phyloP scores from a whole-genome alignment of 2,888 invertebrate species.

The Limnephilus marmoratus region DNA sequence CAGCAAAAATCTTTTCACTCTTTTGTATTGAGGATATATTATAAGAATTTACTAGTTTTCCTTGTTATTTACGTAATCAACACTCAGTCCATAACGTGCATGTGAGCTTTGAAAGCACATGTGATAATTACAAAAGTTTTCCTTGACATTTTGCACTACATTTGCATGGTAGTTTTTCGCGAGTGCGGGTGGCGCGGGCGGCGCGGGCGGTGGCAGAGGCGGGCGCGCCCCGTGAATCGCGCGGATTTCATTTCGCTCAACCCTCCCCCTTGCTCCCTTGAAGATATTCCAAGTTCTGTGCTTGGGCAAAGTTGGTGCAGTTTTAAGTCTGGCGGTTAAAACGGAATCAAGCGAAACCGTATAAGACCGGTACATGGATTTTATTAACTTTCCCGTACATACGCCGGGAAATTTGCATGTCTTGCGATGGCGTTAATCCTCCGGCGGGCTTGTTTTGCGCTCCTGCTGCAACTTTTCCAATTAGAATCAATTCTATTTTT shows the following conservation, averaged over 20 bases:
- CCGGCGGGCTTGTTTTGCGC: slow-evolving; percentile 50
- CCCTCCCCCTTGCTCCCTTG: slow-evolving; percentile 45
- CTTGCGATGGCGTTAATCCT: slow-evolving; percentile 56
- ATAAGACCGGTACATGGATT: slow-evolving; percentile 57
- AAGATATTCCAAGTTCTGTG: slow-evolving; percentile 56
- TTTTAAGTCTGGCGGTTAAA: slow-evolving; percentile 62
- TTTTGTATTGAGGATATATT: background rate
- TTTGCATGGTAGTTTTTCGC: slow-evolving; percentile 36
- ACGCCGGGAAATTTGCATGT: slow-evolving; percentile 60
- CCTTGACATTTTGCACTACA: slow-evolving; percentile 42
- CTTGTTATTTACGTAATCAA: background rate
- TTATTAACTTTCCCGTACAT: slow-evolving; percentile 61
- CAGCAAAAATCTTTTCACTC: background rate
- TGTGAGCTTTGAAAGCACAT: slow-evolving; percentile 28
- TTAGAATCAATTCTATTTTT: slow-evolving; percentile 57
- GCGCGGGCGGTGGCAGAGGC: background rate
- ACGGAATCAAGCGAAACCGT: slow-evolving; percentile 61
- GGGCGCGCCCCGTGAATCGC: slow-evolving; percentile 24
- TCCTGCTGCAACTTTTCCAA: slow-evolving; percentile 59
- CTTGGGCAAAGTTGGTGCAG: slow-evolving; percentile 56
- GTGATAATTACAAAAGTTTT: slow-evolving; percentile 45
- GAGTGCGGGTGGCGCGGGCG: too few species aligned
- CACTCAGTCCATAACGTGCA: slow-evolving; percentile 6
- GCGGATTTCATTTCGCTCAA: slow-evolving; percentile 55
- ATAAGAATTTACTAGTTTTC: background rate